A percentile compares a stretch with the other conserved stretches of the same genome.
Evolutionary conservation across 1,140 invertebrate species (phyloP).

Genomic region (Saxidomus purpurata): DNA sequence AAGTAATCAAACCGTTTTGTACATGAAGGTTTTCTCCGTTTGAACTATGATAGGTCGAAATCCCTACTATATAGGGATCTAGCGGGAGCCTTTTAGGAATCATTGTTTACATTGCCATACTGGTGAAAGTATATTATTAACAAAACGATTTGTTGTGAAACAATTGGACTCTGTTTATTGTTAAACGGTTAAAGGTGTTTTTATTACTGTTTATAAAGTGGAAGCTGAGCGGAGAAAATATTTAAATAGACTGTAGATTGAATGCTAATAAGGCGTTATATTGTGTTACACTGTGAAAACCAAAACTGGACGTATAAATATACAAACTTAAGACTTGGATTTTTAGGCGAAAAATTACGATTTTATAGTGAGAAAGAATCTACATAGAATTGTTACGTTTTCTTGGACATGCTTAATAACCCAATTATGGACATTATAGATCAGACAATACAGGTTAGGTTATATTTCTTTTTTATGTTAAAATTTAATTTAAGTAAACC

Average conservation of each 20-base stretch:
- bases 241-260: slow-evolving; percentile 8
- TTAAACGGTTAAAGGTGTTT: neutral
- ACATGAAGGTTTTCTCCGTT: neutral
- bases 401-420: slow-evolving; percentile 1
- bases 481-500: too few species aligned
- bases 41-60: neutral
- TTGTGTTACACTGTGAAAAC: neutral
- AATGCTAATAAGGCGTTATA: neutral
- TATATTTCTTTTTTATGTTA: too few species aligned
- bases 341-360: too few species aligned
- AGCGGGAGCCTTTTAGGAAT: neutral
- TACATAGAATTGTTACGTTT: neutral
- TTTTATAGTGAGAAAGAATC: too few species aligned
- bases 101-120: neutral
- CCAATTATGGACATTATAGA: slow-evolving; percentile 54
- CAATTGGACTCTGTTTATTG: slow-evolving; percentile 26
- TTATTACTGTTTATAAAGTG: neutral
- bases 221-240: neutral
- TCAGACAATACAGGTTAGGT: slow-evolving; percentile 46
- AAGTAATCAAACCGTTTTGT: neutral
- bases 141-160: slow-evolving; percentile 13
- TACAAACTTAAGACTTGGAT: neutral
- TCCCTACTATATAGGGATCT: neutral
- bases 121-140: neutral
- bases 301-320: neutral